A percentile compares a stretch with the other conserved stretches of the same genome.
These are phyloP conservation scores for Metridium senile DNA, from an alignment of 92 coral and sea anemone species.

Conservation along the genomic window DNA sequence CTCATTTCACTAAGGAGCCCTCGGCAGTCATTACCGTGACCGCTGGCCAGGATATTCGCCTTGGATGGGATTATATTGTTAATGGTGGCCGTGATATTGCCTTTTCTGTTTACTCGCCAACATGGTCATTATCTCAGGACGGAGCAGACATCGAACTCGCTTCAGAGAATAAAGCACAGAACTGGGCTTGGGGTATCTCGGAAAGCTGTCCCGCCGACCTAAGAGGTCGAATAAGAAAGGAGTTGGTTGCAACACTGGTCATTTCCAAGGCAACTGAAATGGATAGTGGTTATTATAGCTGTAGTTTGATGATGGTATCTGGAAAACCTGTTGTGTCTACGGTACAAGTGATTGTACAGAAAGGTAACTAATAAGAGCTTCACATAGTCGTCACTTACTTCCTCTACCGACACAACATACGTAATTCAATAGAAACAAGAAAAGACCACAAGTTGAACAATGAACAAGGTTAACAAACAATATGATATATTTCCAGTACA, in stretches of 20 bases:
- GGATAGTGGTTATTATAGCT: conserved; percentile 25
- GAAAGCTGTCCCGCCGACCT: background rate
- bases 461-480: background rate
- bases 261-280: conserved; percentile 5
- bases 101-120: conserved; percentile 10
- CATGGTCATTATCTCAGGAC: background rate
- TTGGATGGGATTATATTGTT: conserved; percentile 19
- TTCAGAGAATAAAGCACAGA: conserved; percentile 4
- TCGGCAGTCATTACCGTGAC: background rate
- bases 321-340: conserved; percentile 22
- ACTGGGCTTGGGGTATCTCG: conserved; percentile 26
- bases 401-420: too few species aligned
- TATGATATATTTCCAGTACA: background rate
- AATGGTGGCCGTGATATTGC: conserved; percentile 12
- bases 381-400: too few species aligned
- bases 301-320: conserved; percentile 14
- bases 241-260: conserved; percentile 21
- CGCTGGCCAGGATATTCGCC: conserved; percentile 4
- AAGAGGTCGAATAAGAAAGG: conserved; percentile 14
- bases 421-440: background rate
- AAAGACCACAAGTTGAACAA: background rate
- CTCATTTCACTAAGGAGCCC: conserved; percentile 7
- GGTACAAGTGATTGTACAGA: conserved; percentile 19
- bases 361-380: conserved; percentile 26
- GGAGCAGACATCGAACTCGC: conserved; percentile 1